Evolutionary conservation across 1,140 invertebrate species (phyloP).

Genomic region (Aphelinus atriplicis): DNA sequence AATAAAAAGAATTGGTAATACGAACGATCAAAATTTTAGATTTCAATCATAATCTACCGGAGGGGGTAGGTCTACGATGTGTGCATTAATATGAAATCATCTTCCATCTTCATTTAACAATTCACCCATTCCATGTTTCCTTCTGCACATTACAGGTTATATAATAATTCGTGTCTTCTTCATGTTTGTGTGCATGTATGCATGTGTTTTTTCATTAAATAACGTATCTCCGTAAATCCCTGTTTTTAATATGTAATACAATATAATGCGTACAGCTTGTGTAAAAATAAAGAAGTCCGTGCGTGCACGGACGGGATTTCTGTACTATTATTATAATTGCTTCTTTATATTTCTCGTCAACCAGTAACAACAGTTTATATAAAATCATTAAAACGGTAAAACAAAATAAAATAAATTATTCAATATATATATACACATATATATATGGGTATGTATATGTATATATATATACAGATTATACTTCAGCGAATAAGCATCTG

Average conservation of each 20-base stretch:
- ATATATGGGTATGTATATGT: constrained; percentile 46
- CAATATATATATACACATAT: constrained; percentile 54
- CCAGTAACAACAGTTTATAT: constrained; percentile 65
- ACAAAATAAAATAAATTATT: constrained; percentile 66
- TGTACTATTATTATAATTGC: constrained; percentile 48
- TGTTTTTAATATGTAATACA: constrained; percentile 35
- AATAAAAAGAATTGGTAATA: too few relatives aligned
- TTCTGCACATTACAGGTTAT: not conserved
- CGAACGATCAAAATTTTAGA: too few relatives aligned
- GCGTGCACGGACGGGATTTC: constrained; percentile 38
- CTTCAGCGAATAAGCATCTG: constrained; percentile 53
- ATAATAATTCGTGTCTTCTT: not conserved
- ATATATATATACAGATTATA: constrained; percentile 56
- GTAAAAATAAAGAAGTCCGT: constrained; percentile 51
- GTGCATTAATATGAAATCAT: too few relatives aligned
- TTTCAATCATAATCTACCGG: too few relatives aligned
- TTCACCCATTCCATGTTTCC: too few relatives aligned
- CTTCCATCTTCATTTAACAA: too few relatives aligned
- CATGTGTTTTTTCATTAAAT: constrained; percentile 7
- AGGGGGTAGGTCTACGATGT: too few relatives aligned
- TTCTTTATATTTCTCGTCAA: constrained; percentile 53
- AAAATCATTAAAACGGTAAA: constrained; percentile 67
- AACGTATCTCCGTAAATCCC: constrained; percentile 37
- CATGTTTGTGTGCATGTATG: not conserved
- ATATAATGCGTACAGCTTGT: constrained; percentile 37